A percentile compares a stretch with the other conserved stretches of the same genome.
Evolutionary conservation across 2,888 invertebrate genomes (phyloP).

Genomic region (Tholera decimalis): DNA sequence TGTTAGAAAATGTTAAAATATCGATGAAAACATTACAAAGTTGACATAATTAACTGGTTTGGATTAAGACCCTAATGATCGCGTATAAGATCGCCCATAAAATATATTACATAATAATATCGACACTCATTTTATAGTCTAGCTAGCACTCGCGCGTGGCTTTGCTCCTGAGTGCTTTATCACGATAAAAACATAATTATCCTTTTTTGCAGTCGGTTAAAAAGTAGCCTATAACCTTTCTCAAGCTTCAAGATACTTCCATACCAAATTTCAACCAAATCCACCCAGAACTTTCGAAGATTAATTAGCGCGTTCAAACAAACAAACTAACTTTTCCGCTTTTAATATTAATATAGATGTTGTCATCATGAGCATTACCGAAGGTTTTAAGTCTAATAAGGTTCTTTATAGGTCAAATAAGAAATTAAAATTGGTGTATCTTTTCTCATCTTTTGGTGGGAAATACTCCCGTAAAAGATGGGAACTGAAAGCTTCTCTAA

Average conservation of each 20-base stretch:
- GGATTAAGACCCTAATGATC: conserved; percentile 23
- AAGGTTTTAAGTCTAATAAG: conserved; percentile 12
- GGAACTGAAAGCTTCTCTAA: background rate
- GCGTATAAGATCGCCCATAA: conserved; percentile 35
- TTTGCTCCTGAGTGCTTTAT: too few relatives aligned
- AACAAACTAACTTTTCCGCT: too few relatives aligned
- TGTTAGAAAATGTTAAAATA: conserved; percentile 11
- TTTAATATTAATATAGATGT: too few relatives aligned
- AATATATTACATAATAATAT: conserved; percentile 35
- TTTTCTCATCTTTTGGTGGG: conserved; percentile 40
- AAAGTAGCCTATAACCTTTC: too few relatives aligned
- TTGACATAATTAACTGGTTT: conserved; percentile 36
- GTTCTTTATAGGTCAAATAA: conserved; percentile 10
- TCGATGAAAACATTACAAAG: conserved; percentile 41
- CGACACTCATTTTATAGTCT: conserved; percentile 41
- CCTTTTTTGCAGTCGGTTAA: too few relatives aligned
- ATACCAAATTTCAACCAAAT: too few relatives aligned
- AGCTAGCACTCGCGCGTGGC: too few relatives aligned
- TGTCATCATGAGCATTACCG: conserved; percentile 7
- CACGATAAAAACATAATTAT: too few relatives aligned
- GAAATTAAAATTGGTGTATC: conserved; percentile 16
- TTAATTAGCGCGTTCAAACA: too few relatives aligned
- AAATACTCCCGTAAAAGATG: conserved; percentile 45
- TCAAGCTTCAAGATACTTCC: too few relatives aligned
- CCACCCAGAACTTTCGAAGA: too few relatives aligned